Base-by-base conservation (phyloP, 2,888 invertebrate species). In the Leptopilina syphax region DNA sequence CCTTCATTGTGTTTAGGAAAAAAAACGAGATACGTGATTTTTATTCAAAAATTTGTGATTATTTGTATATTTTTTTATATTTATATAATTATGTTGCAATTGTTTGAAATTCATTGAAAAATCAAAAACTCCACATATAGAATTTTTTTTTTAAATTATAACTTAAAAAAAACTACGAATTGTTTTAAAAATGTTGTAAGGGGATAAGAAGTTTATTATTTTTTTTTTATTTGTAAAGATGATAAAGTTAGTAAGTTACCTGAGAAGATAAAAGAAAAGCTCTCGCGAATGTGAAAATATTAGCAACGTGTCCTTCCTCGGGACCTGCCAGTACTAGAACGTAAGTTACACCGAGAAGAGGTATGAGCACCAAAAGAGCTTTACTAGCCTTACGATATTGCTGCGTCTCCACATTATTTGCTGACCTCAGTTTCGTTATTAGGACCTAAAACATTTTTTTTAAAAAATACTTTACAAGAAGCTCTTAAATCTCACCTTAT, bases 311-410 rank as follows among this genome's bases (percentile, higher is more conserved):
- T 34, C 96, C 95, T 80, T 96, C 95, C 50, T 94, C 95, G 0
- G 98, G 98, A 0, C 96, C 96, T 77, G 95, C 95, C 77, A 98
- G 94, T 80, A 98, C 95, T 82, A 98, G 94, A 83, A 98, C 93
- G 92, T 98, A 98, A 1, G 98, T 98, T 86, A 98, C 96, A 73
- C 98, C 98, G 83, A 98, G 94, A 79, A 98, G 94, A n/a, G 98
- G 98, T 90, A 98, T 97, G 68, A 98, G 94, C 41, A 98, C 97
- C 44, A 98, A 93, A 57, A 98, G 94, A 0, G 98, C 98, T 91
- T 98, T 98, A 8, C 97, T 96, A 0, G 97, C 97, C 92, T 97
- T 98, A 83, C 97, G 94, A 91, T 97, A 97, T 91, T 98, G 98
- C 87, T 97, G 96, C 5, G 97, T 97, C 92, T 98, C 98, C 77